Evolutionary conservation across 2,113 vertebrate species (phyloP).

Genomic region (Anolis carolinensis): DNA sequence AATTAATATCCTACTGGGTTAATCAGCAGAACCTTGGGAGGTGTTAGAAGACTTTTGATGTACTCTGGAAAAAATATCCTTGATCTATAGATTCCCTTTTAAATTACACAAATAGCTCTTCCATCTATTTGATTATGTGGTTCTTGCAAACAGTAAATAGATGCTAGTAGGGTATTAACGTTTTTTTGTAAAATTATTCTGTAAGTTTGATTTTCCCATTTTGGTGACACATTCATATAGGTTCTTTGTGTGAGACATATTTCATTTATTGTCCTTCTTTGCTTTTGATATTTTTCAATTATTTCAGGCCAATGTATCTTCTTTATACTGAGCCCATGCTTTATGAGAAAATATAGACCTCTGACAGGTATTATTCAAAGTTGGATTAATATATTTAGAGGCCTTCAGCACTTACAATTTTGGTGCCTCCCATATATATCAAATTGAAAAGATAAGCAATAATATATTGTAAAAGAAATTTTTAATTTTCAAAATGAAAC

Average conservation of each 20-base stretch:
- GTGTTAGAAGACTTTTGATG: slow-evolving; percentile 71
- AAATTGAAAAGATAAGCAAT: not conserved
- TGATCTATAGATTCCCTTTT: slow-evolving; percentile 64
- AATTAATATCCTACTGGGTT: slow-evolving; percentile 81
- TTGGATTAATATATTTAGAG: too few relatives aligned
- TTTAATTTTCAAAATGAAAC: slow-evolving; percentile 7
- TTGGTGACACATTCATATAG: slow-evolving; percentile 48
- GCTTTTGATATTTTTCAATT: slow-evolving; percentile 56
- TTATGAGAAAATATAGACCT: slow-evolving; percentile 30
- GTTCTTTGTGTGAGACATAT: not conserved
- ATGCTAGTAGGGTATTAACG: slow-evolving; percentile 56
- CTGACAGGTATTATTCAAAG: too few relatives aligned
- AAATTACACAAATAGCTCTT: slow-evolving; percentile 41
- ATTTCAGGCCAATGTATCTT: not conserved
- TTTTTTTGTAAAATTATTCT: slow-evolving; percentile 60
- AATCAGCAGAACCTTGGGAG: slow-evolving; percentile 77
- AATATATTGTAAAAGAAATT: slow-evolving; percentile 50
- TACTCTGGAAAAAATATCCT: slow-evolving; percentile 68
- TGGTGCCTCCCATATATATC: too few relatives aligned
- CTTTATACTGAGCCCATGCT: slow-evolving; percentile 61
- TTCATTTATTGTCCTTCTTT: slow-evolving; percentile 39
- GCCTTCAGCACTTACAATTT: too few relatives aligned
- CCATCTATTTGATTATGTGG: slow-evolving; percentile 45
- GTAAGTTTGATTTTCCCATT: slow-evolving; percentile 41
- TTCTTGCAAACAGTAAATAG: slow-evolving; percentile 57